Evolutionary conservation across 1,140 invertebrate species (phyloP).

Genomic region (Plectrocnemia conspersa): DNA sequence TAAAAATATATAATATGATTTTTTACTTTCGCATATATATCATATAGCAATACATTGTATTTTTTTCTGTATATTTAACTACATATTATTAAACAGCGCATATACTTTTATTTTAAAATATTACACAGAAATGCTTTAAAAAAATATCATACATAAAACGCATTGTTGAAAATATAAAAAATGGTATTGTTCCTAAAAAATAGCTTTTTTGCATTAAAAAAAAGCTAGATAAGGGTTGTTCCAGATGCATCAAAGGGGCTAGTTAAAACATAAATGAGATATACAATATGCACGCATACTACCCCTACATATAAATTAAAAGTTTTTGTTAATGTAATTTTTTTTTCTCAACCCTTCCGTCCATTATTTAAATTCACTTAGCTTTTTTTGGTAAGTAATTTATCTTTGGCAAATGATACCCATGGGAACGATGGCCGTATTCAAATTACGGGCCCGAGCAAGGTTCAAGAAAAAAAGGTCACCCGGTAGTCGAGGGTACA

Average conservation of each 20-base stretch:
- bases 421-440: constrained; percentile 32
- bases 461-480: constrained; percentile 24
- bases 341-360: constrained; percentile 20
- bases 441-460: constrained; percentile 23
- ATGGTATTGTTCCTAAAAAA: constrained; percentile 16
- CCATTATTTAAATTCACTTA: constrained; percentile 36
- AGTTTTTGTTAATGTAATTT: constrained; percentile 17
- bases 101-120: too few relatives aligned
- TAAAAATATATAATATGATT: too few relatives aligned
- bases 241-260: constrained; percentile 13
- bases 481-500: constrained; percentile 14
- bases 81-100: too few relatives aligned
- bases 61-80: too few relatives aligned
- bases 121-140: too few relatives aligned
- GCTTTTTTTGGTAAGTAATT: constrained; percentile 34
- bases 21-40: too few relatives aligned
- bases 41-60: too few relatives aligned
- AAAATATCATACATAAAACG: too few relatives aligned
- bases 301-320: constrained; percentile 18
- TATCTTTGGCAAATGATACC: constrained; percentile 34
- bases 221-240: constrained; percentile 9
- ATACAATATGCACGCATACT: neutral
- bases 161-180: constrained; percentile 7
- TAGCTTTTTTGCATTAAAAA: too few relatives aligned
- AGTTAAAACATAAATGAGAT: constrained; percentile 24